Base-by-base conservation (phyloP, 1,140 invertebrate species). In the Dinothrombium tinctorium region DNA sequence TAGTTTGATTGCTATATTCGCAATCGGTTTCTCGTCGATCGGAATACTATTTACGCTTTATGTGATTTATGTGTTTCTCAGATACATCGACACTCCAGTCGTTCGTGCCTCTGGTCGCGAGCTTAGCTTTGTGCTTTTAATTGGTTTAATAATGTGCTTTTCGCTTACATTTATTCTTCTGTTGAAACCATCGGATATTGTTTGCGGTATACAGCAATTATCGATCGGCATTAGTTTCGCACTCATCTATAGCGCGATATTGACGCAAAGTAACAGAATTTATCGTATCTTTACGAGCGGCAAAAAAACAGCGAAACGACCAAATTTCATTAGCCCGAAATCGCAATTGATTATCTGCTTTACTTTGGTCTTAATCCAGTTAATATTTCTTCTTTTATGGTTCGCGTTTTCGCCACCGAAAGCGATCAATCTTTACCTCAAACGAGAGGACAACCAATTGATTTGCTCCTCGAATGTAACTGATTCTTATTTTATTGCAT, bases 191-290 rank as follows among this genome's bases (percentile, higher is more conserved):
- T 50, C 53, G 2, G 41, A 44, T 15, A 35, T 55, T 25, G 48
- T 60, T 12, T 67, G 65, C 47, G 55, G 56, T 21, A 41, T 59
- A 2, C 60, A 61, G 40, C 56, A 59, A 46, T 55, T 60, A 19
- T 48, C 53, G 3, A 77, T 80, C 5, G 80, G 82, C 4, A 75
- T 89, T 52, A 81, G 79, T 52, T 90, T 90, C 59, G 78, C 81
- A 0, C 73, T 87, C 1, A 77, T 89, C 11, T 90, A 90, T 58
- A 78, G 78, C 0, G 80, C 84, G 3, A 60, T 92, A 1, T 59
- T 90, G 15, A 87, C 82, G 2, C 87, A 89, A 59, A 89, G 83
- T 3, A 87, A 86, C 61, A 64, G 82, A 24, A 90, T 90, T 45
- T 71, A 78, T 3, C 62, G 84, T 14, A 90, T 92, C 49, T 90